These are phyloP conservation scores for Ceyx erithaca DNA, from an alignment of 2,797 vertebrate genomes.

Conservation along the genomic window DNA sequence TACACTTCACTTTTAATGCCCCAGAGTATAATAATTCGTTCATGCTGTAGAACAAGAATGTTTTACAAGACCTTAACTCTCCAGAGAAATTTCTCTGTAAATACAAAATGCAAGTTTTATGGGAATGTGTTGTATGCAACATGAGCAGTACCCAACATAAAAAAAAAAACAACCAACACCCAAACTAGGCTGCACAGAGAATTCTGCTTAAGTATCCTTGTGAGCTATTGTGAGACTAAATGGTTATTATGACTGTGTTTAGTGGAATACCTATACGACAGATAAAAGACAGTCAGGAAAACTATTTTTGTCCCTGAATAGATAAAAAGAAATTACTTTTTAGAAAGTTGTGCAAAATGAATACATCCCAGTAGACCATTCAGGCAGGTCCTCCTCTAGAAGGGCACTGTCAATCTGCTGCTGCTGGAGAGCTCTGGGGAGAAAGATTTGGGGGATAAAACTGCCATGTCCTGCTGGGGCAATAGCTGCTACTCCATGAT, in stretches of 20 bases:
- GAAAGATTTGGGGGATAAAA: not conserved
- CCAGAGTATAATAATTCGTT: conserved; percentile 83
- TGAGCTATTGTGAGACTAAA: conserved; percentile 55
- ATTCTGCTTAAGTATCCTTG: conserved; percentile 63
- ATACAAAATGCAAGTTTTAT: conserved; percentile 84
- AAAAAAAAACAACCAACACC: not conserved
- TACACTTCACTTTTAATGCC: conserved; percentile 82
- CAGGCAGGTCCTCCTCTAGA: not conserved
- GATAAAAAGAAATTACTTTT: conserved; percentile 50
- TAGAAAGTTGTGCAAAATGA: not conserved
- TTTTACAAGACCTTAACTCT: conserved; percentile 85
- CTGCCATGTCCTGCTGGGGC: not conserved
- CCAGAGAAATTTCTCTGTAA: conserved; percentile 84
- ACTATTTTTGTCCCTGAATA: conserved; percentile 19
- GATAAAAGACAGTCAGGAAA: conserved; percentile 48
- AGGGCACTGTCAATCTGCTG: not conserved
- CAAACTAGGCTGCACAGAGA: conserved; percentile 53
- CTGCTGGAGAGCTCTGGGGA: not conserved
- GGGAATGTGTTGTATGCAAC: conserved; percentile 77
- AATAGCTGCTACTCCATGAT: not conserved
- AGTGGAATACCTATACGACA: conserved; percentile 54
- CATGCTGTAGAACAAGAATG: conserved; percentile 84
- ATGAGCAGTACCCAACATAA: conserved; percentile 74
- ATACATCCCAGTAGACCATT: not conserved
- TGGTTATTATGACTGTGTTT: conserved; percentile 54